Evolutionary conservation across 2,888 invertebrate species (phyloP).

Genomic region (Torymus auratus): DNA sequence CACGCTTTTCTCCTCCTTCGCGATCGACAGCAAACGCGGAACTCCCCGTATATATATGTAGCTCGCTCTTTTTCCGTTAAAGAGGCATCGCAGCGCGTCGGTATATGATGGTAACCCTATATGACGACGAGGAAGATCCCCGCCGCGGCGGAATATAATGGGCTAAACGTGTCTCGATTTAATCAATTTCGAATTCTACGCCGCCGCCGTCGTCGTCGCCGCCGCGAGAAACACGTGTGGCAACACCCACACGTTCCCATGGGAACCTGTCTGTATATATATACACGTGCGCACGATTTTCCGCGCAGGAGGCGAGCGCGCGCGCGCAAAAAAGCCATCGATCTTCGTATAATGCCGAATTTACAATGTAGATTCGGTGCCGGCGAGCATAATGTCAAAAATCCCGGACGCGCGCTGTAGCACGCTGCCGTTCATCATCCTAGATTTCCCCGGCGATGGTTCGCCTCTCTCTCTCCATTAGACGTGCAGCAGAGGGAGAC

Average conservation of each 20-base stretch:
- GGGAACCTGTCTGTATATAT: no score
- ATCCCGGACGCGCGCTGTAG: conserved; percentile 37
- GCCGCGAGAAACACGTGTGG: no score
- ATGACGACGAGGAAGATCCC: conserved; percentile 37
- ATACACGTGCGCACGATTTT: background rate
- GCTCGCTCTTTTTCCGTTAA: conserved; percentile 42
- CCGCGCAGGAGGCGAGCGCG: background rate
- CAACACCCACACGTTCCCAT: no score
- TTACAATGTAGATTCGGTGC: conserved; percentile 59
- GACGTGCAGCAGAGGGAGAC: conserved; percentile 38
- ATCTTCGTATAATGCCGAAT: conserved; percentile 59
- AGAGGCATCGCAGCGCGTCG: conserved; percentile 13
- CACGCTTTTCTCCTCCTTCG: no score
- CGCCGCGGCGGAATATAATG: conserved; percentile 56
- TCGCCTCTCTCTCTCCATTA: conserved; percentile 49
- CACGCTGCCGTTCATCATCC: conserved; percentile 56
- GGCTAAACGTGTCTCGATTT: conserved; percentile 58
- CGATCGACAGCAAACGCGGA: background rate
- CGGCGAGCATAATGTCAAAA: conserved; percentile 59
- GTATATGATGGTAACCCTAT: conserved; percentile 16
- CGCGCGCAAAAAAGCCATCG: conserved; percentile 55
- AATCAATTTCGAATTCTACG: conserved; percentile 56
- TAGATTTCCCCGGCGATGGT: conserved; percentile 54
- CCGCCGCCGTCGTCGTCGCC: background rate
- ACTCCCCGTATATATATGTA: background rate